phyloP scores from a whole-genome alignment of 2,888 invertebrate genomes.

The Acronicta alni region DNA sequence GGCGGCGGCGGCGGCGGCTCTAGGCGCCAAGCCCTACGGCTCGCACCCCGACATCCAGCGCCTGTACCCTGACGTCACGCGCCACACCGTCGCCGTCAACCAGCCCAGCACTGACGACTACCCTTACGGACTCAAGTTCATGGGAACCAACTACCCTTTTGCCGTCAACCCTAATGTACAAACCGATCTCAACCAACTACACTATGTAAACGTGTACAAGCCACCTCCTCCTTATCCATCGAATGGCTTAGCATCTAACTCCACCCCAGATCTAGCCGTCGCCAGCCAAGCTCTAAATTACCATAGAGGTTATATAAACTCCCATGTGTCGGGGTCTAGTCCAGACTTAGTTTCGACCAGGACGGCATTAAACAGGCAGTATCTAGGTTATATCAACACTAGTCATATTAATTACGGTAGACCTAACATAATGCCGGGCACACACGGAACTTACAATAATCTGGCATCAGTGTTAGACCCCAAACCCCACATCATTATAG shows the following conservation, averaged over 20 bases:
- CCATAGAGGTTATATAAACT: constrained; percentile 81
- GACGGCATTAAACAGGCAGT: constrained; percentile 89
- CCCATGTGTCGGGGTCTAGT: constrained; percentile 93
- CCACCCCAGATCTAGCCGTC: constrained; percentile 95
- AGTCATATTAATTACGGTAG: constrained; percentile 76
- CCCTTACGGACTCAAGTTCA: constrained; percentile 74
- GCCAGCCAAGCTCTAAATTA: constrained; percentile 90
- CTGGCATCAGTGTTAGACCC: constrained; percentile 90
- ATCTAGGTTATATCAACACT: constrained; percentile 78
- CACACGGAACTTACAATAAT: constrained; percentile 93
- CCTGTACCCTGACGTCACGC: constrained; percentile 91
- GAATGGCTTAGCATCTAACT: constrained; percentile 93
- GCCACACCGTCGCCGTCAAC: constrained; percentile 78
- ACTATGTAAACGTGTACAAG: constrained; percentile 92
- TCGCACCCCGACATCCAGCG: constrained; percentile 94
- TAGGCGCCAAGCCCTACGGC: constrained; percentile 87
- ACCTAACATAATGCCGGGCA: constrained; percentile 76
- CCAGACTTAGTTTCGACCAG: constrained; percentile 94
- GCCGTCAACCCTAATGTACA: constrained; percentile 80
- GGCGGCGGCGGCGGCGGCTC: too few relatives aligned
- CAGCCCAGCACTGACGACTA: constrained; percentile 75
- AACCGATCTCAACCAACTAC: constrained; percentile 85
- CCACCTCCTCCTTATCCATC: constrained; percentile 96
- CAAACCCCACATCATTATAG: constrained; percentile 87
- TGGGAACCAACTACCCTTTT: constrained; percentile 79